Evolutionary conservation across 2,113 vertebrate genomes (phyloP).

Genomic region (Prinia subflava): DNA sequence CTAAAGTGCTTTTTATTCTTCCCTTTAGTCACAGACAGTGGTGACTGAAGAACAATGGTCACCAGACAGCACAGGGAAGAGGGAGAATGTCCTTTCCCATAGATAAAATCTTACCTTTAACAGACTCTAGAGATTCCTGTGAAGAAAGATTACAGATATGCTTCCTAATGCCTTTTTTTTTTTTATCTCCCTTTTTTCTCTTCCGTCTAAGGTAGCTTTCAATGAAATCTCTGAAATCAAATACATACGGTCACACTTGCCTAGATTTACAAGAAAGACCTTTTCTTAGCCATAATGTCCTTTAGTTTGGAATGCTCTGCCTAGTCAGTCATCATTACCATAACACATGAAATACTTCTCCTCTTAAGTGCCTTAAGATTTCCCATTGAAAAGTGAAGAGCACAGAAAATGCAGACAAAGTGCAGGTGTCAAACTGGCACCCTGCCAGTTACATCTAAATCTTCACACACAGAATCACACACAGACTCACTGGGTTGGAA

Average conservation of each 20-base stretch:
- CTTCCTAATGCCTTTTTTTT: background rate
- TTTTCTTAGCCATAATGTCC: background rate
- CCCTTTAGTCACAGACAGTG: background rate
- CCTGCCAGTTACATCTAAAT: background rate
- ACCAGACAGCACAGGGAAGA: background rate
- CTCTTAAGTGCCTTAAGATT: background rate
- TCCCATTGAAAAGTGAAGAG: background rate
- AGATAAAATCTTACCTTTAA: background rate
- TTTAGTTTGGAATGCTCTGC: background rate
- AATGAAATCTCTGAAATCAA: background rate
- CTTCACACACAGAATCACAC: background rate
- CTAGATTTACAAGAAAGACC: background rate
- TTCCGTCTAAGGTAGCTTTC: background rate
- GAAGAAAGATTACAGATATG: background rate
- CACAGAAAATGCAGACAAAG: background rate
- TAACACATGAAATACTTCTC: background rate
- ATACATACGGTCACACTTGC: accelerated
- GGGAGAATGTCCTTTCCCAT: background rate
- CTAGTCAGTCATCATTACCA: background rate
- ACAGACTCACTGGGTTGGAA: background rate
- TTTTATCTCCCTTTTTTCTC: background rate
- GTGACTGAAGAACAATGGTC: background rate
- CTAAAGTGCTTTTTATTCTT: background rate
- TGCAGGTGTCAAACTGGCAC: background rate
- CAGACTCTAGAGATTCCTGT: background rate